A percentile compares a stretch with the other conserved stretches of the same genome.
These are phyloP conservation scores for Drepanosiphum platanoidis DNA, from an alignment of 2,888 invertebrate genomes.

Conservation along the genomic window DNA sequence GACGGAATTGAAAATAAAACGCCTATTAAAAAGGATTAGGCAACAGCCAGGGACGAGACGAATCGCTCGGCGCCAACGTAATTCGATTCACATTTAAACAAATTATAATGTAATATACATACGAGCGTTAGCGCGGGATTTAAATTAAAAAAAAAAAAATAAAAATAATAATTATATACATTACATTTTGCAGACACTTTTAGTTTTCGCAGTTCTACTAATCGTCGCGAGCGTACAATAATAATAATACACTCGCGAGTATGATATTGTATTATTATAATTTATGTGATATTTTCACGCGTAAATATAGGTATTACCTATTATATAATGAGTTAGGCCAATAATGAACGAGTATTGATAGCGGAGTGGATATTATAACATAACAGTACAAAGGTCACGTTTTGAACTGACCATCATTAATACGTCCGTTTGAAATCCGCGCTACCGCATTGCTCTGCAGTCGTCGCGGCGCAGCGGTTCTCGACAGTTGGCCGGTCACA, in stretches of 20 bases:
- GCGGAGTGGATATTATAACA: not conserved
- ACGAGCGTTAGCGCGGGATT: no score
- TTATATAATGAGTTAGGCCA: not conserved
- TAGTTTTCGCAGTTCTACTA: not conserved
- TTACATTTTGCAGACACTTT: not conserved
- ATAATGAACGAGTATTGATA: slow-evolving; percentile 16
- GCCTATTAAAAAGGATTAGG: no score
- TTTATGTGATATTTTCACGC: not conserved
- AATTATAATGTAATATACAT: no score
- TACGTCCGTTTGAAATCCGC: not conserved
- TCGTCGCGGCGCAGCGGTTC: not conserved
- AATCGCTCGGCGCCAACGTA: no score
- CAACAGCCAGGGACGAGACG: no score
- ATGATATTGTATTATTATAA: no score
- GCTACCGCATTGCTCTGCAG: not conserved
- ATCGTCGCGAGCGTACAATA: no score
- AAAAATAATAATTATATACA: not conserved
- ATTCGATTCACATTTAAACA: no score
- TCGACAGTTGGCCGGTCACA: no score
- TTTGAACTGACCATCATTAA: slow-evolving; percentile 21
- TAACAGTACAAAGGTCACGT: slow-evolving; percentile 11
- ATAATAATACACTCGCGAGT: no score
- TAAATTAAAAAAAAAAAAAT: no score
- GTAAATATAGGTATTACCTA: not conserved
- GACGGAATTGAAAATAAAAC: no score